Percentiles rank a stretch among this genome's conserved stretches.
These are phyloP conservation scores for Camptogramma bilineatum DNA, from an alignment of 2,888 invertebrate species.

Conservation along the genomic window DNA sequence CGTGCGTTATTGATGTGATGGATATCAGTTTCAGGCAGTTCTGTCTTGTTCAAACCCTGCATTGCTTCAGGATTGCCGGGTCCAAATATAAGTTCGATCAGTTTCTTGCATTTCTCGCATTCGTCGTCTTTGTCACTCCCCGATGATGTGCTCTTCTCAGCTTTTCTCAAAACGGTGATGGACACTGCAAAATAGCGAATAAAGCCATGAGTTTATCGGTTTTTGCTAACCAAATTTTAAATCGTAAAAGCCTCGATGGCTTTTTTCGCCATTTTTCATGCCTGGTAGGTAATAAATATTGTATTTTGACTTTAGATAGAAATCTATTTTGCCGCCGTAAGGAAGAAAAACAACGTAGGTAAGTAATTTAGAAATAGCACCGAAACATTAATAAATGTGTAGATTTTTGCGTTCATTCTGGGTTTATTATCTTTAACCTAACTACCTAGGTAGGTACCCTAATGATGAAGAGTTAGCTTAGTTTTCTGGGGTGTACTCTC, in stretches of 20 bases:
- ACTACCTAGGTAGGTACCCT: too few relatives aligned
- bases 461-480: too few relatives aligned
- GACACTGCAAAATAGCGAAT: conserved; percentile 64
- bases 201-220: conserved; percentile 51
- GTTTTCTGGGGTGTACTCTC: too few relatives aligned
- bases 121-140: conserved; percentile 37
- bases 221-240: conserved; percentile 1
- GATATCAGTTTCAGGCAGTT: conserved; percentile 1
- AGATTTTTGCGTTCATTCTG: too few relatives aligned
- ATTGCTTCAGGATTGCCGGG: conserved; percentile 32
- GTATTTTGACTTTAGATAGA: not conserved
- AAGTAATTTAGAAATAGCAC: too few relatives aligned
- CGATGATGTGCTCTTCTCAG: conserved; percentile 45
- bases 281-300: not conserved
- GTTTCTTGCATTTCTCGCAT: conserved; percentile 44
- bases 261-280: conserved; percentile 60
- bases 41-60: conserved; percentile 15
- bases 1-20: conserved; percentile 9
- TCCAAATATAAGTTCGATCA: conserved; percentile 48
- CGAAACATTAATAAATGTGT: too few relatives aligned
- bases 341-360: too few relatives aligned
- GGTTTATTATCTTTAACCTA: too few relatives aligned
- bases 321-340: too few relatives aligned
- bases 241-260: conserved; percentile 35
- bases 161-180: conserved; percentile 40